Evolutionary conservation across 2,797 vertebrate genomes (phyloP), one percentile per base, ranked within the genome.

Genomic region (Babyrousa celebensis): DNA sequence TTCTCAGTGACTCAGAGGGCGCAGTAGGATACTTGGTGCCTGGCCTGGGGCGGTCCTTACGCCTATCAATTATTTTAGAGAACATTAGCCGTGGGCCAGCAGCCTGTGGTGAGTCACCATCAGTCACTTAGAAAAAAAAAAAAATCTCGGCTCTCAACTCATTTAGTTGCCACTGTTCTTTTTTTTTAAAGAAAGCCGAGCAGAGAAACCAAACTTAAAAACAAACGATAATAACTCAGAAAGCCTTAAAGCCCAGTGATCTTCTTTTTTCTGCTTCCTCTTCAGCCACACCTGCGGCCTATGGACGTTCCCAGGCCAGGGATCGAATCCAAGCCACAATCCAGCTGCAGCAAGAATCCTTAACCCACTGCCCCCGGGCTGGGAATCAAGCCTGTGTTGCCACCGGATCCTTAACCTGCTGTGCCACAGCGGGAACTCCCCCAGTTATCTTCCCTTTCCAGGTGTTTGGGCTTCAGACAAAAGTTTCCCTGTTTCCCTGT

Each of bases 51-150:
- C 77, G 0, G 40, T 62, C 78, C 23, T 75, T 71, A 63, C 3
- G 72, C 77, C 92, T 43, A 70, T 93, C 93, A 63, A 17, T 93
- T 86, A 93, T 65, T 84, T 89, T 32, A 32, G 65, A 91, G 91
- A 96, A 95, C 87, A 75, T 95, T 75, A 90, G 68, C 67, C 17
- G 0, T 52, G 70, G 85, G 86, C 72, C 85, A 29, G 67, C 77
- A 62, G 85, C 43, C 85, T 29, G 1, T 12, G 4, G 23, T 96
- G 96, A 97, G 62, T 96, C 96, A 91, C 70, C 32, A 25, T 65
- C 54, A 71, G 80, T 71, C 87, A 82, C 67, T 92, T 68, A 58
- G 32, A 63, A 60, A 78, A 70, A 71, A 43, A 63, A 60, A 78
- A 70, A 71, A 86, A 48, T 32, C 52, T 92, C 48, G 40, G 25